These are phyloP conservation scores for Spodoptera picta DNA, from an alignment of 2,888 invertebrate species.

Conservation along the genomic window DNA sequence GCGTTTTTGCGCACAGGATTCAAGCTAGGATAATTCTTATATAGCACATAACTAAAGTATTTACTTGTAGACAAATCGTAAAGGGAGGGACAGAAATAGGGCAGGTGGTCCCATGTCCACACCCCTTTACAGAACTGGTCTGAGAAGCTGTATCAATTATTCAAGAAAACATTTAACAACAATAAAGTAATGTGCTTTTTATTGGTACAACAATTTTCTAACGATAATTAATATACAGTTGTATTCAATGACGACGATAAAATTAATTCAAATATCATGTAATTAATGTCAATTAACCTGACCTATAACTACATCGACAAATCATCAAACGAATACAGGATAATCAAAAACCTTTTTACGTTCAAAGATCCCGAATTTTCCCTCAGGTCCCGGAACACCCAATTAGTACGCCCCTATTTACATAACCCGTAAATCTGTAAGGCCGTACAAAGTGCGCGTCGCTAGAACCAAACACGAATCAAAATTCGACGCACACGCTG, in stretches of 20 bases:
- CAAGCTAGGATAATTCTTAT: conserved; percentile 29
- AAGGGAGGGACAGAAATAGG: conserved; percentile 28
- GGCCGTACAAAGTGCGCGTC: conserved; percentile 18
- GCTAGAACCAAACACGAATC: conserved; percentile 62
- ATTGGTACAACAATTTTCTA: conserved; percentile 22
- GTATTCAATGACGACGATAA: conserved; percentile 13
- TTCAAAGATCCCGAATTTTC: conserved; percentile 1
- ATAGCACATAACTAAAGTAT: conserved; percentile 34
- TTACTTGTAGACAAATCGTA: conserved; percentile 25
- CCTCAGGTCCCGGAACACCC: conserved; percentile 1
- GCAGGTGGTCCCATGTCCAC: conserved; percentile 31
- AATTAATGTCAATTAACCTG: conserved; percentile 15
- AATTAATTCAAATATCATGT: conserved; percentile 31
- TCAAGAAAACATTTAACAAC: conserved; percentile 11
- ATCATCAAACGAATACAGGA: not conserved
- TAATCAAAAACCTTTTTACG: not conserved
- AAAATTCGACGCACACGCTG: conserved; percentile 74
- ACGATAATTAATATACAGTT: conserved; percentile 23
- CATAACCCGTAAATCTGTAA: conserved; percentile 17
- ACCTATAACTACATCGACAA: not conserved
- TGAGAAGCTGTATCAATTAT: not conserved
- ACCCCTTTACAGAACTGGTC: conserved; percentile 42
- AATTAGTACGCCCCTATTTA: conserved; percentile 16
- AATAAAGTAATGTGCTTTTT: conserved; percentile 39
- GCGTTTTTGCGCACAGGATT: conserved; percentile 26